Conservation (phyloP, 2,797 vertebrate species). For the Spizella passerina region DNA sequence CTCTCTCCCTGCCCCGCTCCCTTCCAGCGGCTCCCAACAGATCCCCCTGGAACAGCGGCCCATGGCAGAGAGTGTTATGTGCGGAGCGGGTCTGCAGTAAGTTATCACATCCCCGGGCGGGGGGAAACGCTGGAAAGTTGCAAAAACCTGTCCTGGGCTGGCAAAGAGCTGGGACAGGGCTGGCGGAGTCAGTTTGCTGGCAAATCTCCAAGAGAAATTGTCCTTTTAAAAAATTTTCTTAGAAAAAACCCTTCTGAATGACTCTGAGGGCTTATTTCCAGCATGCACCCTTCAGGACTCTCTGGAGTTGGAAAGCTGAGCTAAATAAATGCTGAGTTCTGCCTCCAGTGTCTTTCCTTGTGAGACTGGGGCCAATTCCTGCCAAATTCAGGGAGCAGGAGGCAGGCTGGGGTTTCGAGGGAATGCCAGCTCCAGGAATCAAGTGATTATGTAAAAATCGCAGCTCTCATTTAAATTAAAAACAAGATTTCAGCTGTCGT, state of each 20-base stretch:
- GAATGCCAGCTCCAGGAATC: neutral
- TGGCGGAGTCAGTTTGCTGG: neutral
- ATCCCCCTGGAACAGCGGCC: neutral
- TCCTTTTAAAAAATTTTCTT: neutral
- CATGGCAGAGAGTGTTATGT: fast-evolving
- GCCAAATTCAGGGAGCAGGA: neutral
- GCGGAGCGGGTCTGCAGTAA: fast-evolving
- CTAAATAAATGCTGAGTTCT: neutral
- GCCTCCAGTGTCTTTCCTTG: neutral
- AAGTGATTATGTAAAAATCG: neutral
- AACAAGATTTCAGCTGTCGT: neutral
- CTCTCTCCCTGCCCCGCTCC: neutral
- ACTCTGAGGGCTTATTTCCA: neutral
- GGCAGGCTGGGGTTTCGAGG: neutral
- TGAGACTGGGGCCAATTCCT: neutral
- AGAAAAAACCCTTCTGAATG: neutral
- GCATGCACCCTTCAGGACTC: neutral
- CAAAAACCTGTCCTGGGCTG: neutral
- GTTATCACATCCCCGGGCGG: neutral
- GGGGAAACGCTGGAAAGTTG: neutral
- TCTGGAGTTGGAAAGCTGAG: neutral
- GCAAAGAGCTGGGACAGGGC: neutral
- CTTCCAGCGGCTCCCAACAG: neutral
- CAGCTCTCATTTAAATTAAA: neutral
- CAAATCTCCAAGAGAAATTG: neutral